Base-by-base conservation (phyloP, 2,797 vertebrate genomes). In the Ptychobarbus kaznakovi region DNA sequence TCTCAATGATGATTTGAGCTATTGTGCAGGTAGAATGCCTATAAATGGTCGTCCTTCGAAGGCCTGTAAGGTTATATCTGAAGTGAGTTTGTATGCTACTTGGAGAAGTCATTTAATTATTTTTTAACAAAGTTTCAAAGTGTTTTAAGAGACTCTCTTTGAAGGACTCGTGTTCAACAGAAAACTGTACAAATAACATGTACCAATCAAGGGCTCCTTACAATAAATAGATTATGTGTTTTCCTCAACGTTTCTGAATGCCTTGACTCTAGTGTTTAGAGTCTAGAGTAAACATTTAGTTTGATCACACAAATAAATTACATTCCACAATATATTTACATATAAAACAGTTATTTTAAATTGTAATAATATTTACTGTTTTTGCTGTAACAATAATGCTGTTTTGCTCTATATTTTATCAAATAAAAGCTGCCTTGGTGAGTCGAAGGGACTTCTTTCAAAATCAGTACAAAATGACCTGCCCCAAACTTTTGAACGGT, bases 1-100 rank as follows among this genome's bases (percentile, higher is more conserved):
- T 81, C 46, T 66, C 70, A 42, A 35, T 16, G 32, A 40, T 75
- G 35, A 72, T 63, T 79, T 42, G 38, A 79, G 70, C 51, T 53
- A 44, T 86, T 76, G 68, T 70, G 38, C 7, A 74, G 56, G 40
- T 16, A 61, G 25, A 74, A 32, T 74, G 73, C 18, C 20, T 38
- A 70, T 61, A 77, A 70, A 82, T 22, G 49, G n/a, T 11, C 2
- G 53, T n/a, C 58, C 56, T 85, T 28, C 61, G 7, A 42, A 42
- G 6, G 6, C 51, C 11, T 76, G 38, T 77, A 68, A 80, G 58
- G 75, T 78, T 78, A 61, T 42, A 61, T 42, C 13, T 61, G 38
- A 78, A 28, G 44, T 8, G 15, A 32, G n/a, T 66, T 72, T 73
- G 51, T 66, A 25, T 42, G 38, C 10, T 13, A 22, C n/a, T 74